phyloP scores from a whole-genome alignment of 2,797 vertebrate species.

The Clangula hyemalis region DNA sequence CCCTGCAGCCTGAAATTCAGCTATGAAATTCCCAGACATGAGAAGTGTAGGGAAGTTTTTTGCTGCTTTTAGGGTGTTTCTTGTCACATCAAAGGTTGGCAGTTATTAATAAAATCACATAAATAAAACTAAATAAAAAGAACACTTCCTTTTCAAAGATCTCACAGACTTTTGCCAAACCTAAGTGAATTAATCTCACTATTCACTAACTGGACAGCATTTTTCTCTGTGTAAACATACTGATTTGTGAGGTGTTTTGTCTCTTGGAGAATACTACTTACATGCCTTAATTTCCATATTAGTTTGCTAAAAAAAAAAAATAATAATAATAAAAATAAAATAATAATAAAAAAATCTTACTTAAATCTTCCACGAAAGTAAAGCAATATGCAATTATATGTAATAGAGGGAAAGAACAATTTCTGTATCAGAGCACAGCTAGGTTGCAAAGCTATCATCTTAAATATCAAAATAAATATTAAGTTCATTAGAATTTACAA shows the following conservation, averaged over 20 bases:
- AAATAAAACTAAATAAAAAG: neutral
- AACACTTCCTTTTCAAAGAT: neutral
- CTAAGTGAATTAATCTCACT: neutral
- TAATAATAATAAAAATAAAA: no score
- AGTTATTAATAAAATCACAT: neutral
- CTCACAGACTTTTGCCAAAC: neutral
- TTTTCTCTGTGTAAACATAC: neutral
- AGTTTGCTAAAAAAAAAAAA: conserved; percentile 10
- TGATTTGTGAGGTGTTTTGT: neutral
- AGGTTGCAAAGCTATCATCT: neutral
- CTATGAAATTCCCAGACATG: neutral
- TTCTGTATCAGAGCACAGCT: conserved; percentile 32
- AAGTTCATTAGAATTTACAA: neutral
- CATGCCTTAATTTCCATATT: neutral
- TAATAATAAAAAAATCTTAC: conserved; percentile 28
- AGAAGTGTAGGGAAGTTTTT: neutral
- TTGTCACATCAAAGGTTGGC: rapidly evolving
- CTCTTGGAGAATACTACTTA: neutral
- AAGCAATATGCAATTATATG: conserved; percentile 18
- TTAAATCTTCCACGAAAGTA: neutral
- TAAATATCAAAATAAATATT: conserved; percentile 52
- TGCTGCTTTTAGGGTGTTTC: neutral
- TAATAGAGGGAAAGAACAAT: neutral
- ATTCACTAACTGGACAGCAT: neutral
- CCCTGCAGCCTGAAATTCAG: neutral